Evolutionary conservation across 2,113 vertebrate species (phyloP), one percentile per base, ranked within the genome.

Genomic region (Serinus canaria): DNA sequence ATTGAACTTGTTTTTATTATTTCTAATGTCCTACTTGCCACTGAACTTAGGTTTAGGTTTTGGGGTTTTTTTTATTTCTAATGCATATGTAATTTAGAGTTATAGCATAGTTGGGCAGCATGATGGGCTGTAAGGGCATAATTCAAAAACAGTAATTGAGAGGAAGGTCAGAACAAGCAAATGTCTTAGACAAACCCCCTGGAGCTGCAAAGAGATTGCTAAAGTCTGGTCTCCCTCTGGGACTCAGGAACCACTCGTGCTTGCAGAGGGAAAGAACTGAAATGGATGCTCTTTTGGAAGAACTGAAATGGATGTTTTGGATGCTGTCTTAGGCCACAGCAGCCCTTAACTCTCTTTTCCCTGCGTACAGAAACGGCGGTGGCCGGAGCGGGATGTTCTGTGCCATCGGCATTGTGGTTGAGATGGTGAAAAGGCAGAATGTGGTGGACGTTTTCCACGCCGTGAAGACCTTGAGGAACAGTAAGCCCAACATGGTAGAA

Each of bases 401-500:
- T 91, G 99, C 99, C 66, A 98, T 99, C 24, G 99, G 99, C 97
- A 99, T 99, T 12, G 99, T 99, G 94, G 99, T 99, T 24, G 99
- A 99, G 96, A 99, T 99, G 99, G 98, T 99, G 19, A 99, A 99
- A 95, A 98, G 99, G 74, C 99, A 99, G 98, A 99, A 99, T 2
- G 99, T 99, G 91, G 99, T 99, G 11, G 99, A 99, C 0, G 99
- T 99, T 91, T 99, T 99, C 97, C 99, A 99, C 1, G 99, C 99
- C 0, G 99, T 99, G 22, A 99, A 99, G 98, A 99, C 99, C 18
- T 97, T 99, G 94, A 96, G 99, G 95, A 99, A 99, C 98, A 99
- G 99, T 94, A 99, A 99, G 66, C 99, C 99, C 66, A 99, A 99
- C 98, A 99, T 99, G 99, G 99, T 99, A 94, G 99, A 99, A 91